Evolutionary conservation across 2,113 vertebrate species (phyloP).

Genomic region (Ptychochromis oligacanthus): DNA sequence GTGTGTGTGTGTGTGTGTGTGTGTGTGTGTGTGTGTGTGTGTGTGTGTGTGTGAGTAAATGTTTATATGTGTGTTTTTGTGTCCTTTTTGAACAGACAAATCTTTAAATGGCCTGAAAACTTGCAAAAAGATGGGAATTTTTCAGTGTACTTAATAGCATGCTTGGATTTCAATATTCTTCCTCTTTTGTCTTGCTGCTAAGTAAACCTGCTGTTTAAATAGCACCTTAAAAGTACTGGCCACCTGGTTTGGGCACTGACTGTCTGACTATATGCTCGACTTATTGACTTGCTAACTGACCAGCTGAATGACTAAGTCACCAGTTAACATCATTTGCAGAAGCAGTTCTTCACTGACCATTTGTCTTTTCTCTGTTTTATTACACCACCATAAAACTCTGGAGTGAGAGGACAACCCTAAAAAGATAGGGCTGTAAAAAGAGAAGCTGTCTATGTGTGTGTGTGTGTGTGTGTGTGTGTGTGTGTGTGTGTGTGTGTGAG

Average conservation of each 20-base stretch:
- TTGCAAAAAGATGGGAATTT: background rate
- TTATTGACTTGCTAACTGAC: conserved; percentile 53
- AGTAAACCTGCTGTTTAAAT: background rate
- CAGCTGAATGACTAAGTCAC: conserved; percentile 53
- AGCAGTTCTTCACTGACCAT: conserved; percentile 73
- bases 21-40: background rate
- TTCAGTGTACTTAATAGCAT: background rate
- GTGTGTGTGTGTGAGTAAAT: no score
- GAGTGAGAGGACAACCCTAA: conserved; percentile 71
- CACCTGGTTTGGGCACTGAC: conserved; percentile 21
- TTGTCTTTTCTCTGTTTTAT: conserved; percentile 81
- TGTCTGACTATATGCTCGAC: conserved; percentile 16
- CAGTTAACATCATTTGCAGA: conserved; percentile 38
- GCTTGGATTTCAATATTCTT: background rate
- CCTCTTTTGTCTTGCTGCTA: background rate
- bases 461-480: conserved; percentile 9
- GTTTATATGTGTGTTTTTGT: no score
- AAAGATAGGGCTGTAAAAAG: conserved; percentile 68
- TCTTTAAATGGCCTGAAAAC: background rate
- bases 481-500: background rate
- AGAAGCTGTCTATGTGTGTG: conserved; percentile 28
- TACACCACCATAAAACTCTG: conserved; percentile 70
- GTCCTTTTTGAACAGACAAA: background rate
- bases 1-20: no score
- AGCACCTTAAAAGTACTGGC: background rate